Base-by-base conservation (phyloP, 2,797 vertebrate genomes). In the Alfaro cultratus region DNA sequence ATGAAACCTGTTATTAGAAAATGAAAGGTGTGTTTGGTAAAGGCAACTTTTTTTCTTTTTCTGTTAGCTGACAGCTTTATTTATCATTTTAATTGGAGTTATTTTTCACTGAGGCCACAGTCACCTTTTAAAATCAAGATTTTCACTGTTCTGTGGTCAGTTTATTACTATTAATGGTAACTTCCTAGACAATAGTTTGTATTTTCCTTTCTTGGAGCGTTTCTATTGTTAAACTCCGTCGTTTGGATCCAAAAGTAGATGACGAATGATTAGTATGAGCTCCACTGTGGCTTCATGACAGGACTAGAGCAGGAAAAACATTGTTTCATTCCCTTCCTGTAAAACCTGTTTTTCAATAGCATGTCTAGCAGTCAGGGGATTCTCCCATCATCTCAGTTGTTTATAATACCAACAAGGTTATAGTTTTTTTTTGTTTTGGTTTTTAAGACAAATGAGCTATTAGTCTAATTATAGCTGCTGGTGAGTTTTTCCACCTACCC, bases 321-420 rank as follows among this genome's bases (percentile, higher is more conserved):
- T 94, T 92, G 91, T 94, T 92, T 93, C 82, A 85, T 84, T 49
- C 74, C 78, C 83, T 94, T 95, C 94, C 93, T 95, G 95, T 85
- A 88, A 62, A 95, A 95, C 94, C 74, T 5, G 94, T 95, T 95
- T 92, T 89, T 91, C 91, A 86, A 76, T 86, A 41, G 88, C 78
- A 80, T 85, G 82, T 78, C 81, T 86, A 78, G 76, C 76, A 68
- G 75, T 91, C 81, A 81, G 76, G 41, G 84, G 79, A 91, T 88
- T 91, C 81, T 80, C n/a, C 45, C 10, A 70, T 72, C 41, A 62
- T 74, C 36, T 77, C 1, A n/a, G 41, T 43, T 64, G 41, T 46
- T 34, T 31, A 47, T 29, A 72, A 46, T n/a, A 46, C 3, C 68
- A 46, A 26, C 16, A 26, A 46, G 43, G 57, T 36, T 45, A 10